phyloP scores from a whole-genome alignment of 1,140 invertebrate genomes.

The Drosophila eugracilis region DNA sequence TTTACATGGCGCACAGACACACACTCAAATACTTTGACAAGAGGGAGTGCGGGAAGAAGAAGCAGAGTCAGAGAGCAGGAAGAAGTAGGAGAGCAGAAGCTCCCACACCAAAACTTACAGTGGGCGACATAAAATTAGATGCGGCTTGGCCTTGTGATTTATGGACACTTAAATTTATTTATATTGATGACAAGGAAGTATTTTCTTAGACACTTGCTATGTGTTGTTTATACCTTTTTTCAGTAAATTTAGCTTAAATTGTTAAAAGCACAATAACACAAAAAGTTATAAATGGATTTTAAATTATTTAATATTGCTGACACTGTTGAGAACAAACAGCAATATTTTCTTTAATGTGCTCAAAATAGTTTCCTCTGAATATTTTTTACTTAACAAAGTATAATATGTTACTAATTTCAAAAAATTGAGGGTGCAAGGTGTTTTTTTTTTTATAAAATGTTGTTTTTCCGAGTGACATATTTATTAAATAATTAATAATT shows the following conservation, averaged over 20 bases:
- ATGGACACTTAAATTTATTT: constrained; percentile 1
- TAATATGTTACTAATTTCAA: too few relatives aligned
- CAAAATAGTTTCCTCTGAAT: too few relatives aligned
- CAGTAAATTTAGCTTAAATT: background rate
- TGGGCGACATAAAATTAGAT: constrained; percentile 47
- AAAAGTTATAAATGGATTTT: too few relatives aligned
- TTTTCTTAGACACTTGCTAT: background rate
- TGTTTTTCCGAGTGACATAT: too few relatives aligned
- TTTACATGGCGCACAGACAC: constrained; percentile 52
- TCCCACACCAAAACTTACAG: constrained; percentile 38
- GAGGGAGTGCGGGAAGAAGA: constrained; percentile 27
- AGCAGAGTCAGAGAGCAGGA: constrained; percentile 44
- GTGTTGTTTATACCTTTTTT: background rate
- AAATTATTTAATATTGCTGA: too few relatives aligned
- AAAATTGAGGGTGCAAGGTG: too few relatives aligned
- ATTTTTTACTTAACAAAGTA: too few relatives aligned
- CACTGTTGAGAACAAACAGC: too few relatives aligned
- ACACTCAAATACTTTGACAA: constrained; percentile 31
- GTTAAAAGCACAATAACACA: too few relatives aligned
- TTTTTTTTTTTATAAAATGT: too few relatives aligned
- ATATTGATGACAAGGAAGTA: constrained; percentile 5
- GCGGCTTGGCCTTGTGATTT: constrained; percentile 3
- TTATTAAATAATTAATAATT: background rate
- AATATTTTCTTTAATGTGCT: too few relatives aligned
- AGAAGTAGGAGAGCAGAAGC: constrained; percentile 44